A percentile compares a stretch with the other conserved stretches of the same genome.
phyloP scores from a whole-genome alignment of 92 coral and sea anemone genomes.

The Palythoa grandis region DNA sequence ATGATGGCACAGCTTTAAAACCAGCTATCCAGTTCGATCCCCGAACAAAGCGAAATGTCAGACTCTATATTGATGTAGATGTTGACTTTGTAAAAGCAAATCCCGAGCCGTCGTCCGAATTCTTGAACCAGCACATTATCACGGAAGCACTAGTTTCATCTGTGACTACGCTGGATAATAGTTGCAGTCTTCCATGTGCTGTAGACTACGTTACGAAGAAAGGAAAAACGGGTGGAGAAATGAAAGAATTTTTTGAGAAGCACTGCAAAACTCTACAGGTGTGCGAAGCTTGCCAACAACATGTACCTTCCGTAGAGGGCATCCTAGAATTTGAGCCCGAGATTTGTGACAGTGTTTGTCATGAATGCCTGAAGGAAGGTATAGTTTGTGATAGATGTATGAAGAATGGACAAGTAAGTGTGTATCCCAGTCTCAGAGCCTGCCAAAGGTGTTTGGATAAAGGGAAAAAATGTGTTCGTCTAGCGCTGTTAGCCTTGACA shows the following conservation, averaged over 20 bases:
- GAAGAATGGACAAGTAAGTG: conserved; percentile 41
- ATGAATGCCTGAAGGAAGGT: conserved; percentile 9
- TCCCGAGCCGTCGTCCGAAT: conserved; percentile 43
- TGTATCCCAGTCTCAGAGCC: conserved; percentile 48
- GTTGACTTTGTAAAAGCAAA: conserved; percentile 36
- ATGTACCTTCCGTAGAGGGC: conserved; percentile 17
- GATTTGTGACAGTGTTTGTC: conserved; percentile 47
- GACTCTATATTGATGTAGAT: conserved; percentile 42
- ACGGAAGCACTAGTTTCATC: conserved; percentile 28
- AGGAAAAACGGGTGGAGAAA: conserved; percentile 51
- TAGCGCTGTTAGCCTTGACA: conserved; percentile 29
- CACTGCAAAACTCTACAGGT: conserved; percentile 44
- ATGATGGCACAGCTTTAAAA: conserved; percentile 54
- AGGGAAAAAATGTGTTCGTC: conserved; percentile 35
- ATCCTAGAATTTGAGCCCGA: not conserved
- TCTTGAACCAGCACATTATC: conserved; percentile 40
- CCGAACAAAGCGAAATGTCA: conserved; percentile 43
- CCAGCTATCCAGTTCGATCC: conserved; percentile 55
- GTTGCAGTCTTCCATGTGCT: conserved; percentile 56
- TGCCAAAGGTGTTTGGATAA: conserved; percentile 47
- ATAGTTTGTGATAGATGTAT: conserved; percentile 48
- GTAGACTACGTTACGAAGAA: conserved; percentile 44
- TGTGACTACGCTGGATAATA: conserved; percentile 49
- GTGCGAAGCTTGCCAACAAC: conserved; percentile 42
- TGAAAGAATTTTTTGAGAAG: conserved; percentile 25